Percentiles rank a stretch among this genome's conserved stretches.
Evolutionary conservation across 2,113 vertebrate genomes (phyloP).

Genomic region (Rhegmatorhina hoffmannsi): DNA sequence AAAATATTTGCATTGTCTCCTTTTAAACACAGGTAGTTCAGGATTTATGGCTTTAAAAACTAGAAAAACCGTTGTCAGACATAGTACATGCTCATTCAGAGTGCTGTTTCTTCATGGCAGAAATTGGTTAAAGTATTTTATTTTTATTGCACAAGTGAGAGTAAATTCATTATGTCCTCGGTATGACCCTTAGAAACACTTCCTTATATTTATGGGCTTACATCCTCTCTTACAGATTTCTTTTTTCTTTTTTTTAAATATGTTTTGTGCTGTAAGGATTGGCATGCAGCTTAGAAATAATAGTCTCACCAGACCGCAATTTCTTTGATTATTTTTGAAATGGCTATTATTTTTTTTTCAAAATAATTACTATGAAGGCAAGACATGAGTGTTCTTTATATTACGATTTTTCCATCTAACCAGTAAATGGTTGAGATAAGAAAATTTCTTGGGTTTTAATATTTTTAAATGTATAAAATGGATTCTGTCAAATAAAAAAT

Average conservation of each 20-base stretch:
- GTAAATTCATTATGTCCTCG: slow-evolving; percentile 69
- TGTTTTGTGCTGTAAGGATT: not conserved
- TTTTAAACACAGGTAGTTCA: slow-evolving; percentile 57
- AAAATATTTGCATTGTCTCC: slow-evolving; percentile 44
- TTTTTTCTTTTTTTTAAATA: not conserved
- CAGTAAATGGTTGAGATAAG: not conserved
- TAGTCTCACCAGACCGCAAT: not conserved
- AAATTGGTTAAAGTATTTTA: slow-evolving; percentile 60
- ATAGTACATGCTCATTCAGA: not conserved
- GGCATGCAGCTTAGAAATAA: not conserved
- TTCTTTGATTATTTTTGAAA: not conserved
- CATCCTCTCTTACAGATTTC: not conserved
- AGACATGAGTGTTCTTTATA: not conserved
- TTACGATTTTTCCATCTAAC: not conserved
- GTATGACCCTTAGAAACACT: slow-evolving; percentile 66
- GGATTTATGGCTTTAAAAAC: slow-evolving; percentile 43
- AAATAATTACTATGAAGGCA: not conserved
- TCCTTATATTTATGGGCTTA: slow-evolving; percentile 51
- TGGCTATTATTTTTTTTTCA: not conserved
- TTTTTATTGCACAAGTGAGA: slow-evolving; percentile 66
- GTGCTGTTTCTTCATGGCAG: slow-evolving; percentile 39
- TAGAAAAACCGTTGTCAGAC: not conserved
- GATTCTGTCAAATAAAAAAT: not conserved
- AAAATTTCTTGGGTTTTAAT: not conserved
- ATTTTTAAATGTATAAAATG: not conserved